A percentile compares a stretch with the other conserved stretches of the same genome.
Conservation (phyloP, 2,797 vertebrate species). For the Sebastes aleutianus region DNA sequence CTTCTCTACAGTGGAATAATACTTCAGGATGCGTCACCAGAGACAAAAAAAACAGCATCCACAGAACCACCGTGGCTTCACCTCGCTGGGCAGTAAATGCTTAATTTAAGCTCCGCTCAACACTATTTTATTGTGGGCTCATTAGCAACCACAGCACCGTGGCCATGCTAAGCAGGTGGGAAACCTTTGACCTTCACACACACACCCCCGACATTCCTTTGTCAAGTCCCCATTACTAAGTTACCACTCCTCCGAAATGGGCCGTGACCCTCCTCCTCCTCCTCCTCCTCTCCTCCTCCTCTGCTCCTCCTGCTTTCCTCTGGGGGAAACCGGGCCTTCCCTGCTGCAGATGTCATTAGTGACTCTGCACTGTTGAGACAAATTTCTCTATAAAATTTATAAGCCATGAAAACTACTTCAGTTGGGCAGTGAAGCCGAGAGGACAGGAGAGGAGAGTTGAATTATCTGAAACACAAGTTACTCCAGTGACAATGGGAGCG, state of each 20-base stretch:
- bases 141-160: constrained; percentile 43
- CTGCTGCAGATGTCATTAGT: constrained; percentile 76
- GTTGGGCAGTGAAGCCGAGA: constrained; percentile 25
- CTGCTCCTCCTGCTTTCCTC: background rate
- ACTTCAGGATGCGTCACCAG: background rate
- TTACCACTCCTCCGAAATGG: constrained; percentile 45
- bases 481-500: constrained; percentile 23
- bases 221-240: constrained; percentile 53
- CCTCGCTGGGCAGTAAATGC: background rate
- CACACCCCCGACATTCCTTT: constrained; percentile 50
- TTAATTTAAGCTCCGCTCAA: constrained; percentile 16
- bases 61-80: background rate
- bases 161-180: constrained; percentile 60
- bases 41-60: background rate
- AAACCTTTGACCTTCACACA: constrained; percentile 51
- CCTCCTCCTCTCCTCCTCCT: background rate
- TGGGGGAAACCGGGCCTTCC: constrained; percentile 35
- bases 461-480: constrained; percentile 16
- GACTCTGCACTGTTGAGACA: constrained; percentile 66
- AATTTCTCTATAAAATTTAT: constrained; percentile 79
- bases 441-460: constrained; percentile 25
- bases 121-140: constrained; percentile 36
- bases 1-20: background rate
- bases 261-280: constrained; percentile 41
- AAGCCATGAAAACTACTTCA: constrained; percentile 75